Evolutionary conservation across 1,140 invertebrate genomes (phyloP).

Genomic region (Drosophila yakuba): DNA sequence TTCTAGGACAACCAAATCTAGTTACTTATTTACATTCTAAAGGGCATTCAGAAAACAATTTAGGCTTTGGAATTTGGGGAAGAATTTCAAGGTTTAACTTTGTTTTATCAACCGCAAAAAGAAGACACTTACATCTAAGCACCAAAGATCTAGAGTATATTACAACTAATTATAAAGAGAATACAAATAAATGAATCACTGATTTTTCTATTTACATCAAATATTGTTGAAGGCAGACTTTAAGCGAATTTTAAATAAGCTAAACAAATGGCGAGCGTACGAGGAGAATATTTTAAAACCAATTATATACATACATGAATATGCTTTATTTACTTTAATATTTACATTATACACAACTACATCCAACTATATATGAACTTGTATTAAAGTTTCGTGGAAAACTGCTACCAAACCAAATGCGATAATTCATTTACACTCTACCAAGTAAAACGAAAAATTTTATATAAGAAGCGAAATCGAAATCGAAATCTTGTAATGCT

Average conservation of each 20-base stretch:
- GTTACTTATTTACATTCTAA: slow-evolving; percentile 52
- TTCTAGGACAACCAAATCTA: slow-evolving; percentile 66
- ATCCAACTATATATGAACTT: slow-evolving; percentile 60
- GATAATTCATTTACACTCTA: slow-evolving; percentile 79
- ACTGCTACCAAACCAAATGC: slow-evolving; percentile 55
- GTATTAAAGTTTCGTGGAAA: slow-evolving; percentile 59
- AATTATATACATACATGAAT: slow-evolving; percentile 73
- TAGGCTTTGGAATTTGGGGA: slow-evolving; percentile 84
- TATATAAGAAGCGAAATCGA: slow-evolving; percentile 56
- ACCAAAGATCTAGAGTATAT: slow-evolving; percentile 47
- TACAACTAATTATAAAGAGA: slow-evolving; percentile 52
- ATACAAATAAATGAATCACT: slow-evolving; percentile 53
- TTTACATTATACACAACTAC: slow-evolving; percentile 69
- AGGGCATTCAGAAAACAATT: slow-evolving; percentile 55
- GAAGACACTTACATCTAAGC: slow-evolving; percentile 49
- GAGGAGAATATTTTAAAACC: slow-evolving; percentile 64
- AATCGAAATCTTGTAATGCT: slow-evolving; percentile 48
- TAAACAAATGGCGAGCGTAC: slow-evolving; percentile 35
- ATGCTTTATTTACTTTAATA: slow-evolving; percentile 83
- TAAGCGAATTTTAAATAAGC: slow-evolving; percentile 77
- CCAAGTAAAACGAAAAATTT: slow-evolving; percentile 54
- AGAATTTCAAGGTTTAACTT: slow-evolving; percentile 80
- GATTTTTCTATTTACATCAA: slow-evolving; percentile 81
- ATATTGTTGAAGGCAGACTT: slow-evolving; percentile 78
- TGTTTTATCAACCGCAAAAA: slow-evolving; percentile 52